Evolutionary conservation across 2,113 vertebrate genomes (phyloP), one percentile per base, ranked within the genome.

Genomic region (Copsychus sechellarum): DNA sequence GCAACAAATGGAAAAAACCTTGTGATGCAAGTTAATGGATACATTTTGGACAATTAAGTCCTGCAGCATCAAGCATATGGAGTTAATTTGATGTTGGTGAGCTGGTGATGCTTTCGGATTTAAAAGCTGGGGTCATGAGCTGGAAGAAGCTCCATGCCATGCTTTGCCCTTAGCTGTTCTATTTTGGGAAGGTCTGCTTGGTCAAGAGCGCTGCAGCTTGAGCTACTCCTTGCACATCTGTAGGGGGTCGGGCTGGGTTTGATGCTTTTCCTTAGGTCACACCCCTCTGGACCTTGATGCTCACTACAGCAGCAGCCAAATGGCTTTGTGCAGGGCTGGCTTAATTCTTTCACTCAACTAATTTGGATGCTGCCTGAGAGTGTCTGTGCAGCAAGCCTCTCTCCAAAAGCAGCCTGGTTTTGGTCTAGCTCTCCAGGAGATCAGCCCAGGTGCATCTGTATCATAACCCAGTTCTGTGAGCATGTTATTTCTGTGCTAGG

Each of bases 191-290:
- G 38, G 33, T 66, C 33, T 84, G 29, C 47, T 64, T 77, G 58
- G 33, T 58, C 12, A 54, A 38, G 72, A 20, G 9, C 8, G 0
- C 14, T 34, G 6, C 57, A 79, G 36, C 38, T 38, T 69, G n/a
- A 70, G 38, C 23, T 38, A 12, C n/a, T 61, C 15, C n/a, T 36
- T 70, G 38, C 11, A 5, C 15, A 0, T n/a, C 2, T 2, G 4
- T 28, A 48, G 28, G 36, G 17, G 14, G 29, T 72, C 14, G 13
- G 38, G 42, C 64, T 66, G 61, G 7, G 9, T 67, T 81, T 57
- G 25, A 16, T 45, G 38, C 34, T 64, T 64, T 84, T 23, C 8
- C 26, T 25, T 36, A 58, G 24, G 64, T 84, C 5, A 2, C 12
- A 3, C 31, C 13, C 12, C 8, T n/a, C 42, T 14, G 34, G 26